Percentiles rank a stretch among this genome's conserved stretches.
These are phyloP conservation scores for Atethmia centrago DNA, from an alignment of 2,888 invertebrate genomes.

Conservation along the genomic window DNA sequence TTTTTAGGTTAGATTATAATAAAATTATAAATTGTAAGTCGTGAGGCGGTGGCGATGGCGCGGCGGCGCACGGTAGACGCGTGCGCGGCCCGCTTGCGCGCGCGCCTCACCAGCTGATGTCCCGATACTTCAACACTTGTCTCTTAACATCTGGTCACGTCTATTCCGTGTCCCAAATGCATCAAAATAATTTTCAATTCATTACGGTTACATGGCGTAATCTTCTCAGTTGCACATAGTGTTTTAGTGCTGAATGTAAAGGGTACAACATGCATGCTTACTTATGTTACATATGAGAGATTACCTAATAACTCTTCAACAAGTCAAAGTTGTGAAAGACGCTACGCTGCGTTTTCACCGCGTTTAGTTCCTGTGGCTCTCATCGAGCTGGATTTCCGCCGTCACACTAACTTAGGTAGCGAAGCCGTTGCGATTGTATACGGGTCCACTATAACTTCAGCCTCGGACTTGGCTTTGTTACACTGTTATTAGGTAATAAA, in stretches of 20 bases:
- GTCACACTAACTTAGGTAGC: slow-evolving; percentile 20
- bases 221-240: slow-evolving; percentile 37
- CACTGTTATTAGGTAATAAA: slow-evolving; percentile 52
- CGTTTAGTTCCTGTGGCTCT: slow-evolving; percentile 27
- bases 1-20: slow-evolving; percentile 80
- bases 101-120: slow-evolving; percentile 46
- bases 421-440: neutral
- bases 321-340: slow-evolving; percentile 29
- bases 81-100: slow-evolving; percentile 22
- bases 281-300: slow-evolving; percentile 38
- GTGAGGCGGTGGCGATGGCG: slow-evolving; percentile 46
- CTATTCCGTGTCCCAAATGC: slow-evolving; percentile 74
- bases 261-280: slow-evolving; percentile 63
- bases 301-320: slow-evolving; percentile 56
- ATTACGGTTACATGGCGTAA: slow-evolving; percentile 59
- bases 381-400: slow-evolving; percentile 14
- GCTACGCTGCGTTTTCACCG: slow-evolving; percentile 4
- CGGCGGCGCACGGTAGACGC: slow-evolving; percentile 6
- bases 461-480: slow-evolving; percentile 40
- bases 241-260: slow-evolving; percentile 65
- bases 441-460: neutral
- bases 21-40: slow-evolving; percentile 68
- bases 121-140: slow-evolving; percentile 62
- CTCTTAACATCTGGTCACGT: slow-evolving; percentile 55
- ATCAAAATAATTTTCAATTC: slow-evolving; percentile 80